Percentiles rank a stretch among this genome's conserved stretches.
phyloP scores from a whole-genome alignment of 2,113 vertebrate genomes.

The Lethenteron camtschaticum region DNA sequence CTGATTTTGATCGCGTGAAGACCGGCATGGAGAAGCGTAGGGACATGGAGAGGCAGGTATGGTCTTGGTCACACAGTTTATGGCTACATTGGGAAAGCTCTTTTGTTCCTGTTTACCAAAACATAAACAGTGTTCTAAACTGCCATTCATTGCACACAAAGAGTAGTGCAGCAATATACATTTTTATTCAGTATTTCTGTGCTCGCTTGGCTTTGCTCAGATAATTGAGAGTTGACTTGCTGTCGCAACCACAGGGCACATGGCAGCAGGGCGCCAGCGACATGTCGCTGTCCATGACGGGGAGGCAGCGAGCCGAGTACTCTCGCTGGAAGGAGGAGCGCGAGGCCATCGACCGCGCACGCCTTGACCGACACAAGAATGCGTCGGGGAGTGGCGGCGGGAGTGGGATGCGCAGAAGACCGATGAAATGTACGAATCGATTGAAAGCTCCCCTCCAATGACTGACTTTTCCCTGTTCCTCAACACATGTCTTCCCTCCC shows the following conservation, averaged over 20 bases:
- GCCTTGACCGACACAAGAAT: constrained; percentile 55
- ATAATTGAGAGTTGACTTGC: constrained; percentile 8
- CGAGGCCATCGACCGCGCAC: constrained; percentile 60
- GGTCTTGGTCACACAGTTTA: background rate
- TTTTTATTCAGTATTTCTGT: fast-evolving
- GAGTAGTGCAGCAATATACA: background rate
- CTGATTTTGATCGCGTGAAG: constrained; percentile 65
- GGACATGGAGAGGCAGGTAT: constrained; percentile 39
- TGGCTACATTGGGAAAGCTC: too few relatives aligned
- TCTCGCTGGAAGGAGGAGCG: constrained; percentile 75
- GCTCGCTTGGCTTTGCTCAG: background rate
- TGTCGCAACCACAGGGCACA: constrained; percentile 21
- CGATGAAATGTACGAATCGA: constrained; percentile 38
- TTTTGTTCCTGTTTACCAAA: too few relatives aligned
- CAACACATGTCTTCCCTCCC: too few relatives aligned
- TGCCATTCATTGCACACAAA: fast-evolving
- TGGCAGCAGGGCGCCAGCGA: constrained; percentile 20
- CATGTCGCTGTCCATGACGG: constrained; percentile 80
- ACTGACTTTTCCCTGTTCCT: too few relatives aligned
- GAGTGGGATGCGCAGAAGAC: constrained; percentile 80
- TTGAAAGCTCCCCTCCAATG: background rate
- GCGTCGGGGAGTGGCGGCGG: constrained; percentile 55
- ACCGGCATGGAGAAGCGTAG: constrained; percentile 26
- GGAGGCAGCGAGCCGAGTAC: constrained; percentile 60
- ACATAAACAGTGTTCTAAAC: background rate